These are phyloP conservation scores for Ellobius talpinus DNA, from an alignment of 2,113 vertebrate genomes.

Conservation along the genomic window DNA sequence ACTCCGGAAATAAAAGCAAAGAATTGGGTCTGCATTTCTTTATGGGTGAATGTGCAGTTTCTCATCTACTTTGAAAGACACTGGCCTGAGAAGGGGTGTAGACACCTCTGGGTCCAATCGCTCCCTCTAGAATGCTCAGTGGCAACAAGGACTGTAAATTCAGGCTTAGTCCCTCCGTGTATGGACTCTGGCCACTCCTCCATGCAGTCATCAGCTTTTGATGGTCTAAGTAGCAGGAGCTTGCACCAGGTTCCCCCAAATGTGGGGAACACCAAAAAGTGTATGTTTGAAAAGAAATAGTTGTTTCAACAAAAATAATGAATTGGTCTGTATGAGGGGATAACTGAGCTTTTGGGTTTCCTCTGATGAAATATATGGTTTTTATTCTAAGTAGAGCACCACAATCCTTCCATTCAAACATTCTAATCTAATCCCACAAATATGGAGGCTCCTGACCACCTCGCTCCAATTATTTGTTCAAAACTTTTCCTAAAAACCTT, in stretches of 20 bases:
- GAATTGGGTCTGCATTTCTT: neutral
- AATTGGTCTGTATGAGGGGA: neutral
- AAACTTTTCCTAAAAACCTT: neutral
- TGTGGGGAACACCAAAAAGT: neutral
- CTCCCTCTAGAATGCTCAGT: neutral
- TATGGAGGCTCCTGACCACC: neutral
- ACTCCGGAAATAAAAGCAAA: neutral
- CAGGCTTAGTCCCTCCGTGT: neutral
- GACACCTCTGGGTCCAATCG: neutral
- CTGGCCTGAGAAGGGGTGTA: neutral
- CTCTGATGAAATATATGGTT: neutral
- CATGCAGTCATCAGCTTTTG: neutral
- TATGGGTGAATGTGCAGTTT: neutral
- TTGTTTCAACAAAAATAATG: neutral
- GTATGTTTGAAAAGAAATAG: neutral
- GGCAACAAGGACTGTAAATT: neutral
- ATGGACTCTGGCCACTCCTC: neutral
- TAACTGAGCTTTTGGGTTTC: neutral
- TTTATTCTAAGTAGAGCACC: neutral
- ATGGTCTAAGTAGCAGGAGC: neutral
- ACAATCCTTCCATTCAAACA: neutral
- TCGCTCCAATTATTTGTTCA: neutral
- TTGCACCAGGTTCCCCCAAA: neutral
- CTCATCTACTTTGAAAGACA: slow-evolving; percentile 7
- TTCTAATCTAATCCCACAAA: neutral